phyloP scores from a whole-genome alignment of 1,140 invertebrate genomes.

The Drosophila biarmipes region DNA sequence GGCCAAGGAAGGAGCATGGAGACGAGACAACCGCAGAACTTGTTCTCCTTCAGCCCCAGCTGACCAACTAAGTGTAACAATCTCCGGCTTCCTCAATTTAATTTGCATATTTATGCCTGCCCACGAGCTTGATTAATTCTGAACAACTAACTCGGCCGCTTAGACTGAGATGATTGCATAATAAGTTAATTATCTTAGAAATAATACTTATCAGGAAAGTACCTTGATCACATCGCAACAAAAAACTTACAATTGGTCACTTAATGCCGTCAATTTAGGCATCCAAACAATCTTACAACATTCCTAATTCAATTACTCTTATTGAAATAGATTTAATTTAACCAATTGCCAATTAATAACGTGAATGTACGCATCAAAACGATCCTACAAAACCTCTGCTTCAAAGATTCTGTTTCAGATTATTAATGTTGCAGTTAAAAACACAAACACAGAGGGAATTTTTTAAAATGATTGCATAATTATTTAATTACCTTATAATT shows the following conservation, averaged over 20 bases:
- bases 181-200: constrained; percentile 53
- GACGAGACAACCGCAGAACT: constrained; percentile 31
- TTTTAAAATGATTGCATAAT: constrained; percentile 43
- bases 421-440: too few relatives aligned
- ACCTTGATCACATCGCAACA: too few relatives aligned
- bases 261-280: too few relatives aligned
- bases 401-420: too few relatives aligned
- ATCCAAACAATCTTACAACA: too few relatives aligned
- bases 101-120: constrained; percentile 67
- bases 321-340: too few relatives aligned
- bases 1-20: not conserved
- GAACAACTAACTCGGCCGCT: constrained; percentile 19
- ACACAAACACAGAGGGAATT: too few relatives aligned
- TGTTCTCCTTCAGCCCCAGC: constrained; percentile 40
- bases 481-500: constrained; percentile 46
- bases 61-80: constrained; percentile 61
- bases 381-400: too few relatives aligned
- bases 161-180: constrained; percentile 44
- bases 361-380: too few relatives aligned
- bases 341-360: too few relatives aligned
- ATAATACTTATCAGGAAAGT: not conserved
- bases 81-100: constrained; percentile 66
- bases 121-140: constrained; percentile 63
- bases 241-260: too few relatives aligned
- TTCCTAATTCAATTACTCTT: too few relatives aligned